Base-by-base conservation (phyloP, 2,888 invertebrate species). In the Erannis defoliaria region DNA sequence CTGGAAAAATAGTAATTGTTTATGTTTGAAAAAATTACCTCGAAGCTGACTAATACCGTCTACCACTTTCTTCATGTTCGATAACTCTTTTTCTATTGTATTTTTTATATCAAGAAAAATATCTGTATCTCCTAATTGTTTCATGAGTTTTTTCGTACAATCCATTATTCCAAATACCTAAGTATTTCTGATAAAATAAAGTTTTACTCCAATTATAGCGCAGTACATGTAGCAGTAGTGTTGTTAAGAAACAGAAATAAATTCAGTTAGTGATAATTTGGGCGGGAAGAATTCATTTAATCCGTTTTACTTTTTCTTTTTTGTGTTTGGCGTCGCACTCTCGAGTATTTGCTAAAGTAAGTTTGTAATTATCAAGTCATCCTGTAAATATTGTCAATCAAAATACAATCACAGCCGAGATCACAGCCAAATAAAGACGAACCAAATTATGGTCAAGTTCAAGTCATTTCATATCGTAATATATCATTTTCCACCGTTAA, bases 21-120 rank as follows among this genome's bases (percentile, higher is more conserved):
- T 8, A 26, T 4, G 26, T 26, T 10, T 4, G 4, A 23, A 43
- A 16, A n/a, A 45, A 26, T 8, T 75, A 89, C 90, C 90, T 85
- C 89, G 78, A 81, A 90, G 85, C 76, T 86, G 86, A 66, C 81
- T 90, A 1, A 91, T 73, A 35, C 73, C 80, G 55, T 91, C 85
- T 1, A 84, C 78, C 46, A 85, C 76, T 76, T 86, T 89, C 74
- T 88, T 88, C 70, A 91, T 71, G 66, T 80, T 78, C 3, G 82
- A 79, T 21, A 91, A 71, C 45, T 86, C 81, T 45, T 80, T 83
- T 64, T 88, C 86, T 49, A 91, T 88, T 10, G 72, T 68, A 29
- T 62, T 67, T 73, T 76, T 81, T 2, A 75, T 71, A 43, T 76
- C 80, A 54, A 72, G 67, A 61, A 86, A 85, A 68, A 77, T 80